Evolutionary conservation across 2,113 vertebrate species (phyloP), one percentile per base, ranked within the genome.

Genomic region (Pterocles orientalis): DNA sequence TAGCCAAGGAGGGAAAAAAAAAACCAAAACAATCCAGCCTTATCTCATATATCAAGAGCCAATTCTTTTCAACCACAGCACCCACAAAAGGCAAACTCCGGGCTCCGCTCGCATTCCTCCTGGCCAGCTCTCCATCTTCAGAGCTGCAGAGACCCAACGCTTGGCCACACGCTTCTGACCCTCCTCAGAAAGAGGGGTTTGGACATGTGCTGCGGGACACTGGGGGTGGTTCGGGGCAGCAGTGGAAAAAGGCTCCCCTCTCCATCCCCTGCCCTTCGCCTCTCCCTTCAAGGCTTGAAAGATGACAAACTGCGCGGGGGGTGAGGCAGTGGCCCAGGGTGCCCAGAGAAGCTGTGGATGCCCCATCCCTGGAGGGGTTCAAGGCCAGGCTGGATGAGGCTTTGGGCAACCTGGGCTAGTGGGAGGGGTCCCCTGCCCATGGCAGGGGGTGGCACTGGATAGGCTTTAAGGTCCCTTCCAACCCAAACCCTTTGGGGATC

Each of bases 41-140:
- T 58, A 69, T 91, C 66, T 94, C 75, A n/a, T n/a, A n/a, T n/a
- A n/a, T 94, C 75, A 68, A 23, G 25, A 88, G 43, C 14, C 71
- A 82, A 78, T 80, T 94, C 88, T 70, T 88, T 78, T 25, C 61
- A 82, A 91, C 33, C 90, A 79, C 88, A 90, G 43, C 18, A 61
- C 31, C 64, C 82, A 68, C 69, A 69, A 66, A 61, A 83, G 41
- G 64, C 50, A 62, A 87, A n/a, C 36, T n/a, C 28, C 7, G 31
- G 45, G 82, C 72, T 65, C 53, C 3, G 0, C 4, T 39, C 11
- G 43, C 77, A 75, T 86, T 94, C 87, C 87, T 85, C 26, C 18
- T 48, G 71, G 36, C 39, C 47, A 65, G 33, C 78, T 51, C 64
- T 48, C 18, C 33, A 56, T 45, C 84, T 41, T 77, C 57, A 21